A percentile compares a stretch with the other conserved stretches of the same genome.
These are phyloP conservation scores for Diarsia mendica DNA, from an alignment of 2,888 invertebrate species.

Conservation along the genomic window DNA sequence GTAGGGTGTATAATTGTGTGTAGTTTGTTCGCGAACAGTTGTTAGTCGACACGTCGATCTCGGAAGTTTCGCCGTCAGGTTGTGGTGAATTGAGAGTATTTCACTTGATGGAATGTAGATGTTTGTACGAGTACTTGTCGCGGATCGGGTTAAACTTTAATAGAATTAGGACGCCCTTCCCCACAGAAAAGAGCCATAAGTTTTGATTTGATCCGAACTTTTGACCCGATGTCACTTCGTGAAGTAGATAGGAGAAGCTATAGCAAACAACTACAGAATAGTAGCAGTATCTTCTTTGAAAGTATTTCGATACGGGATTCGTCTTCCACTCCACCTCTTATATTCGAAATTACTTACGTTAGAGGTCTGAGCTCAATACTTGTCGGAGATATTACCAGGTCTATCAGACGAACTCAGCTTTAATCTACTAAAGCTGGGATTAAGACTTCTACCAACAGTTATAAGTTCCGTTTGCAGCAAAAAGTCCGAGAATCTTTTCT, in stretches of 20 bases:
- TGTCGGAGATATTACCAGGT: conserved; percentile 32
- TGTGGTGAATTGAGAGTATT: conserved; percentile 80
- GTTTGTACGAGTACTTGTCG: conserved; percentile 64
- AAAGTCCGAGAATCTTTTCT: conserved; percentile 43
- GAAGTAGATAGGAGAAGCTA: conserved; percentile 2
- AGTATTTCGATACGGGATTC: background rate
- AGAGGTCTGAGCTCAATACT: conserved; percentile 18
- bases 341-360: conserved; percentile 1
- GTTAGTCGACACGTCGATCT: conserved; percentile 81
- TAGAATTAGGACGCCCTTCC: conserved; percentile 58
- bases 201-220: conserved; percentile 46
- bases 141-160: conserved; percentile 70
- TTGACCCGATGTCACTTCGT: conserved; percentile 25
- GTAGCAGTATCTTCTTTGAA: background rate
- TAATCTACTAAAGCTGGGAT: conserved; percentile 47
- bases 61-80: conserved; percentile 78
- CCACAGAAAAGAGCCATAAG: conserved; percentile 37
- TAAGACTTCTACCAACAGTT: conserved; percentile 44
- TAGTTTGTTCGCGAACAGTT: conserved; percentile 74
- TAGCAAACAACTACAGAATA: background rate
- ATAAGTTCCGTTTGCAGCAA: conserved; percentile 38
- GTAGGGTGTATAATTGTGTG: conserved; percentile 76
- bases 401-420: conserved; percentile 25
- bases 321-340: background rate
- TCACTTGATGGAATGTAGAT: conserved; percentile 76